Conservation (phyloP, 2,888 invertebrate species). For the Limenitis camilla region DNA sequence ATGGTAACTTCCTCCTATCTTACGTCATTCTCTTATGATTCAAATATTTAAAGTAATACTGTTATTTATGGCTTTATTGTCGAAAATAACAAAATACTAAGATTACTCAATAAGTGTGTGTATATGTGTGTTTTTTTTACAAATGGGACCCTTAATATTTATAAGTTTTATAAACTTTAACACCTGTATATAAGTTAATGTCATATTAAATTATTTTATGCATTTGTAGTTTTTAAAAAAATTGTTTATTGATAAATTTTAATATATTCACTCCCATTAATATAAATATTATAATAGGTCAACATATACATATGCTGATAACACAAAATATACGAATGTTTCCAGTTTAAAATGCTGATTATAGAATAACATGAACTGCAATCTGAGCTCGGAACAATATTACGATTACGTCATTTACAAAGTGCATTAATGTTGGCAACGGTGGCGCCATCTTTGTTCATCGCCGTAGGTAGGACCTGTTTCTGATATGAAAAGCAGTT, state of each 20-base stretch:
- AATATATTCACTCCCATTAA: no score
- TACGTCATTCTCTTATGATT: slow-evolving; percentile 63
- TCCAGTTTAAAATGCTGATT: slow-evolving; percentile 17
- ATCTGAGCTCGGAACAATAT: slow-evolving; percentile 52
- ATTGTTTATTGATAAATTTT: no score
- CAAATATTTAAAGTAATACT: slow-evolving; percentile 48
- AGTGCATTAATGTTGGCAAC: slow-evolving; percentile 56
- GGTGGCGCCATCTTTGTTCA: slow-evolving; percentile 53
- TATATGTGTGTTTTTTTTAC: no score
- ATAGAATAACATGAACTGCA: slow-evolving; percentile 41
- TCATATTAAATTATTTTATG: no score
- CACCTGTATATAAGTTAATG: no score
- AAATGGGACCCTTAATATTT: no score
- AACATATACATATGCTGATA: neutral
- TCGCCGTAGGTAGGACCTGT: slow-evolving; percentile 50
- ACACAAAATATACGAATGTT: slow-evolving; percentile 16
- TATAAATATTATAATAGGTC: neutral
- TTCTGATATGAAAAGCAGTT: slow-evolving; percentile 69
- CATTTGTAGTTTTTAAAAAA: no score
- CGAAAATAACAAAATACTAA: no score
- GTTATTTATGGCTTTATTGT: no score
- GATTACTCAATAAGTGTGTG: no score
- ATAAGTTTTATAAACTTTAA: no score
- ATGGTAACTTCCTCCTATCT: slow-evolving; percentile 62
- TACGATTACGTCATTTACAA: slow-evolving; percentile 60